A percentile compares a stretch with the other conserved stretches of the same genome.
Conservation (phyloP, 2,113 vertebrate genomes). For the Vulpes vulpes region DNA sequence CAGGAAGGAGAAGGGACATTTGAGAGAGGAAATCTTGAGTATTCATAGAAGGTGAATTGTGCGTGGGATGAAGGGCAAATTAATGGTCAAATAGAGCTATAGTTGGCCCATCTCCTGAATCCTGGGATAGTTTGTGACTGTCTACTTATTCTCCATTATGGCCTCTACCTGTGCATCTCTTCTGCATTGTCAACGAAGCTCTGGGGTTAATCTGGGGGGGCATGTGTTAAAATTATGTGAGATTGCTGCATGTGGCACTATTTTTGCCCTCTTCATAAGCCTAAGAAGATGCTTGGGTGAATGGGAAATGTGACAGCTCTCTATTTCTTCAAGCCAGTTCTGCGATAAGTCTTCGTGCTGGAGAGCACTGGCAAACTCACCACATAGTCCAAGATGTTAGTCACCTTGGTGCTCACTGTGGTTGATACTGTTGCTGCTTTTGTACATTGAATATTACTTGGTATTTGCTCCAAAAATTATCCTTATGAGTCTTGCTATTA, state of each 20-base stretch:
- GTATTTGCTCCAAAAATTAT: not conserved
- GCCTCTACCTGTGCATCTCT: not conserved
- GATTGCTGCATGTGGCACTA: not conserved
- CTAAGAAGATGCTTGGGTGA: not conserved
- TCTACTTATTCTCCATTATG: no score
- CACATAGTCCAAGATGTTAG: not conserved
- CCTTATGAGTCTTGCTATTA: not conserved
- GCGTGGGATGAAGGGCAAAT: not conserved
- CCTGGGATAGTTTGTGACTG: not conserved
- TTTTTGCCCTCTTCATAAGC: not conserved
- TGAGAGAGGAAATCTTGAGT: not conserved
- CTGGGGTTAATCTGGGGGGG: not conserved
- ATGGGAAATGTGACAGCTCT: not conserved
- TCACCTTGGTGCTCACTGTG: not conserved
- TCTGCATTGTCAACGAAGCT: not conserved
- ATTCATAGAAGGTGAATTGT: not conserved
- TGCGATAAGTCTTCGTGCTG: not conserved
- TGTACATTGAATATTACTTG: not conserved
- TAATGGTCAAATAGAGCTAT: not conserved
- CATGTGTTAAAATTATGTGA: not conserved
- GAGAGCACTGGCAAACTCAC: not conserved
- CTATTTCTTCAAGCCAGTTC: not conserved
- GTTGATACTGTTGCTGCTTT: not conserved
- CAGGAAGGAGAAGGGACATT: not conserved
- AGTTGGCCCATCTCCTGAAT: not conserved